These are phyloP conservation scores for Eumaeus atala DNA, from an alignment of 1,140 invertebrate genomes.

Conservation along the genomic window DNA sequence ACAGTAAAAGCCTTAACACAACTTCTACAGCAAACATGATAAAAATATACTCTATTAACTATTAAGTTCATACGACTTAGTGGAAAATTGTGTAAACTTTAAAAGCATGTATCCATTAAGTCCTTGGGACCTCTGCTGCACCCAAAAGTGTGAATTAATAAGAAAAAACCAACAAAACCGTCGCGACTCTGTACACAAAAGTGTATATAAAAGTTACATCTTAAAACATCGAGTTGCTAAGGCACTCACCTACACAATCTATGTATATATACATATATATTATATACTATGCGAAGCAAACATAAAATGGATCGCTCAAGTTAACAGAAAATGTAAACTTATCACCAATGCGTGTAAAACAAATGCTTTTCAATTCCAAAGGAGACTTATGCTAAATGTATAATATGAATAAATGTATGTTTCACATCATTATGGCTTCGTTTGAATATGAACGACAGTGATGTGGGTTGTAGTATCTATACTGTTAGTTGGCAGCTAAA, in stretches of 20 bases:
- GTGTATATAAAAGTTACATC: conserved; percentile 38
- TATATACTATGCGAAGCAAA: conserved; percentile 47
- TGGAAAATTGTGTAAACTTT: conserved; percentile 8
- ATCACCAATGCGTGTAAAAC: conserved; percentile 60
- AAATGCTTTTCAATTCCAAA: conserved; percentile 63
- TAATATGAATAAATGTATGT: conserved; percentile 67
- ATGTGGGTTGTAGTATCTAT: conserved; percentile 40
- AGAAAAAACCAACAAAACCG: not conserved
- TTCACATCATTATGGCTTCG: conserved; percentile 55
- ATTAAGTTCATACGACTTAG: not conserved
- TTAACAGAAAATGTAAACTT: conserved; percentile 41
- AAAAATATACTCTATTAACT: conserved; percentile 38
- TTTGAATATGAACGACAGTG: conserved; percentile 48
- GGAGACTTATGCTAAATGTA: conserved; percentile 62
- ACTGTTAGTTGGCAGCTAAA: conserved; percentile 46
- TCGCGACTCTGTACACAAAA: conserved; percentile 11
- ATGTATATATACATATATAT: conserved; percentile 46
- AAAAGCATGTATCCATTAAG: not conserved
- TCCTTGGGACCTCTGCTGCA: conserved; percentile 15
- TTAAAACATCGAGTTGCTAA: conserved; percentile 68
- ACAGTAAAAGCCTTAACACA: conserved; percentile 25
- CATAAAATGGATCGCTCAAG: conserved; percentile 27
- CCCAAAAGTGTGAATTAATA: conserved; percentile 34
- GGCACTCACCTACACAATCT: conserved; percentile 61
- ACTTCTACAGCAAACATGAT: conserved; percentile 24